Evolutionary conservation across 2,113 vertebrate species (phyloP).

Genomic region (Brachyistius frenatus): DNA sequence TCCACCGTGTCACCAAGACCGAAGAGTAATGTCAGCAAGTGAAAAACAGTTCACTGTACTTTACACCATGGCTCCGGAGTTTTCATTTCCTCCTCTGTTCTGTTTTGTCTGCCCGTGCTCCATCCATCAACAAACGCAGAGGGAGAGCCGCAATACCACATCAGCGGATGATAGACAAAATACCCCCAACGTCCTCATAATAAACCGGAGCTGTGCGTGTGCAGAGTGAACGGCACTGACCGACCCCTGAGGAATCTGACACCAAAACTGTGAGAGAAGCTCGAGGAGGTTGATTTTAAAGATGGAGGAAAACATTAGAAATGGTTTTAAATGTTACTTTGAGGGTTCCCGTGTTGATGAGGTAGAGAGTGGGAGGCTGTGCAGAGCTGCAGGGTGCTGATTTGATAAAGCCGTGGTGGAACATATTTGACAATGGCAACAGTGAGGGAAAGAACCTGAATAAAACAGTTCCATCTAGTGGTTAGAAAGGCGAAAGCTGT

Average conservation of each 20-base stretch:
- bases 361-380: not conserved
- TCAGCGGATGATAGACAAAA: slow-evolving; percentile 49
- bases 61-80: slow-evolving; percentile 16
- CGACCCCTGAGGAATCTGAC: slow-evolving; percentile 32
- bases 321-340: slow-evolving; percentile 5
- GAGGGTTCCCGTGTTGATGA: slow-evolving; percentile 39
- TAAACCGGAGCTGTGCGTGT: slow-evolving; percentile 22
- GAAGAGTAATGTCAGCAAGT: slow-evolving; percentile 26
- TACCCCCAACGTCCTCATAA: slow-evolving; percentile 31
- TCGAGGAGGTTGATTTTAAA: not conserved
- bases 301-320: not conserved
- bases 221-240: slow-evolving; percentile 16
- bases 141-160: slow-evolving; percentile 34
- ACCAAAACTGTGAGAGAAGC: slow-evolving; percentile 12
- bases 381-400: not conserved
- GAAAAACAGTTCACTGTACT: slow-evolving; percentile 23
- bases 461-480: too few species aligned
- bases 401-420: not conserved
- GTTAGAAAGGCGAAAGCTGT: too few species aligned
- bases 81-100: slow-evolving; percentile 53
- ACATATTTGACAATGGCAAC: not conserved
- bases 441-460: not conserved
- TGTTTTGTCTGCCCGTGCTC: slow-evolving; percentile 49
- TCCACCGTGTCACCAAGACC: slow-evolving; percentile 21
- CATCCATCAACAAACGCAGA: slow-evolving; percentile 51